Evolutionary conservation across 2,797 vertebrate species (phyloP).

Genomic region (Sphaeramia orbicularis): DNA sequence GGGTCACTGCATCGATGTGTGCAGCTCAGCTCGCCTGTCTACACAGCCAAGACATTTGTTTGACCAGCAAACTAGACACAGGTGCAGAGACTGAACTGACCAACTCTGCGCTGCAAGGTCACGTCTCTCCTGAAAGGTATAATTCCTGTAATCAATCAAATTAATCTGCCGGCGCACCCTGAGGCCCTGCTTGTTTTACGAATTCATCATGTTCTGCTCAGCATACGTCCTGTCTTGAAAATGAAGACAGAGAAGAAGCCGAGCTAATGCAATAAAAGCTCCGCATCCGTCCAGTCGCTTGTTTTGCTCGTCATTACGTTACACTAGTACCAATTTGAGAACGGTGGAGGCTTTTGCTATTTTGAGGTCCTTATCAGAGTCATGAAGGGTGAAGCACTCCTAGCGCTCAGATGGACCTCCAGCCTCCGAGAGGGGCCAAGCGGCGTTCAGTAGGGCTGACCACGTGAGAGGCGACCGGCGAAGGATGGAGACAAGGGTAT

Average conservation of each 20-base stretch:
- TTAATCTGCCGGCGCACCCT: background rate
- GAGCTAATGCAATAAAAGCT: slow-evolving; percentile 42
- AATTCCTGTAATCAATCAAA: slow-evolving; percentile 34
- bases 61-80: slow-evolving; percentile 54
- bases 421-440: slow-evolving; percentile 38
- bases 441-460: slow-evolving; percentile 51
- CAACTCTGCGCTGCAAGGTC: slow-evolving; percentile 30
- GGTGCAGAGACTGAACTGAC: slow-evolving; percentile 31
- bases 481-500: slow-evolving; percentile 78
- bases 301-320: slow-evolving; percentile 35
- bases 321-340: slow-evolving; percentile 41
- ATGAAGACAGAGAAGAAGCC: slow-evolving; percentile 16
- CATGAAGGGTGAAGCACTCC: slow-evolving; percentile 37
- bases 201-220: slow-evolving; percentile 15
- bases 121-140: slow-evolving; percentile 26
- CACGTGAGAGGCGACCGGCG: slow-evolving; percentile 63
- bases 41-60: slow-evolving; percentile 51
- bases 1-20: slow-evolving; percentile 55
- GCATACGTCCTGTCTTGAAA: background rate
- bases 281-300: slow-evolving; percentile 15
- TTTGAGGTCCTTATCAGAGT: slow-evolving; percentile 72
- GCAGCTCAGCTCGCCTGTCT: slow-evolving; percentile 37
- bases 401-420: slow-evolving; percentile 54
- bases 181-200: slow-evolving; percentile 8
- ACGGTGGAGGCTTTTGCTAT: slow-evolving; percentile 57